These are phyloP conservation scores for Anorthoa munda DNA, from an alignment of 2,888 invertebrate genomes.

Conservation along the genomic window DNA sequence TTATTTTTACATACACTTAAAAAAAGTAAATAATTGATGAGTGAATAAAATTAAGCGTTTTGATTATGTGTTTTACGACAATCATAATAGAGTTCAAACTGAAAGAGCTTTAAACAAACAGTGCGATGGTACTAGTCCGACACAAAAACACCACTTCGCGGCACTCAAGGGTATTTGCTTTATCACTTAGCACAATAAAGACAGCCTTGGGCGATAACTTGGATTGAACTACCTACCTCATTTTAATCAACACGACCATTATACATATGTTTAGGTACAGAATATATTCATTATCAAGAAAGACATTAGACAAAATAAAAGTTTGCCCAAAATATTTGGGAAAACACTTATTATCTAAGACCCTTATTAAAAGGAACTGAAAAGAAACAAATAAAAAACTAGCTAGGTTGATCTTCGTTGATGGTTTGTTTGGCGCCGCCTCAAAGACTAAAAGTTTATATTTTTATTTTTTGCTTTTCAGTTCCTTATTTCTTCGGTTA, in stretches of 20 bases:
- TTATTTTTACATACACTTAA: constrained; percentile 36
- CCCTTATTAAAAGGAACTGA: too few species aligned
- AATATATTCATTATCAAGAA: neutral
- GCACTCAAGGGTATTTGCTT: constrained; percentile 76
- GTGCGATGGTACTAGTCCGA: constrained; percentile 51
- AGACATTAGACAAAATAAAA: neutral
- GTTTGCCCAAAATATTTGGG: neutral
- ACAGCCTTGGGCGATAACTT: constrained; percentile 65
- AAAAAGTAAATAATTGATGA: constrained; percentile 40
- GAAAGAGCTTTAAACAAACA: constrained; percentile 17
- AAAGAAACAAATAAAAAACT: too few species aligned
- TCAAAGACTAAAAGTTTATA: too few species aligned
- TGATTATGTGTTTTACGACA: constrained; percentile 5
- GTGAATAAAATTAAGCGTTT: constrained; percentile 7
- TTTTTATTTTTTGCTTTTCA: too few species aligned
- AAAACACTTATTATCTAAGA: too few species aligned
- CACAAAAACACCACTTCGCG: constrained; percentile 70
- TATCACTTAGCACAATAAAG: constrained; percentile 75
- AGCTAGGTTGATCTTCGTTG: too few species aligned
- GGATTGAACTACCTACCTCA: constrained; percentile 50
- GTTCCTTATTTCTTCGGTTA: too few species aligned
- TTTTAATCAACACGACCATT: constrained; percentile 44
- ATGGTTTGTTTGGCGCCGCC: too few species aligned
- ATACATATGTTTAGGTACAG: neutral
- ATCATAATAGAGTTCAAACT: constrained; percentile 44